Evolutionary conservation across 2,888 invertebrate genomes (phyloP).

Genomic region (Hylaea fasciaria): DNA sequence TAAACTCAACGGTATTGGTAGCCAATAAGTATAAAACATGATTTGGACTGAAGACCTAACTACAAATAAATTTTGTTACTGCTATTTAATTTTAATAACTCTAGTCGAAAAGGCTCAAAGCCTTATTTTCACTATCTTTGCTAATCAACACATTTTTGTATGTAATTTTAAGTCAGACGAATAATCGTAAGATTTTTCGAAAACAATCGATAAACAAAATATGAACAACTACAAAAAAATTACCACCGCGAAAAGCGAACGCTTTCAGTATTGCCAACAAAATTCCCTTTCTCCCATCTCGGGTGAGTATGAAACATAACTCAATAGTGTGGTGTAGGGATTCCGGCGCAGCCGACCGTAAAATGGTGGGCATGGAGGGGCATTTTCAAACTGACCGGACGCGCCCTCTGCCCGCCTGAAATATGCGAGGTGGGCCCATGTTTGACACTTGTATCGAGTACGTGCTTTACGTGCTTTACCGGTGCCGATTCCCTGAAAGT

Average conservation of each 20-base stretch:
- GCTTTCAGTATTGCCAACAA: slow-evolving; percentile 48
- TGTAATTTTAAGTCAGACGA: no score
- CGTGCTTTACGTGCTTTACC: slow-evolving; percentile 25
- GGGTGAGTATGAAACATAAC: slow-evolving; percentile 72
- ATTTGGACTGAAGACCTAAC: no score
- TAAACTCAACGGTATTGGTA: no score
- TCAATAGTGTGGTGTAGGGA: slow-evolving; percentile 73
- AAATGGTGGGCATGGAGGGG: slow-evolving; percentile 77
- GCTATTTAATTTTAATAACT: no score
- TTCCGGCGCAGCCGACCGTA: slow-evolving; percentile 73
- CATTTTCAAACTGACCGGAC: slow-evolving; percentile 78
- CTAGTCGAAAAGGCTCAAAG: no score
- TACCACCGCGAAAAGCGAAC: slow-evolving; percentile 40
- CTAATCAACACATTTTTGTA: no score
- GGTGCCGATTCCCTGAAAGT: slow-evolving; percentile 10
- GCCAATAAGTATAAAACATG: no score
- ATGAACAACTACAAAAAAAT: slow-evolving; percentile 20
- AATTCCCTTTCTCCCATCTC: slow-evolving; percentile 56
- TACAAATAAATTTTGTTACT: no score
- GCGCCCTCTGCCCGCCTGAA: slow-evolving; percentile 56
- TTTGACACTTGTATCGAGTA: slow-evolving; percentile 59
- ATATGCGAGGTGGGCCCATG: slow-evolving; percentile 62
- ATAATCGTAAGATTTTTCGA: no score
- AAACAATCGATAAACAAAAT: slow-evolving; percentile 4
- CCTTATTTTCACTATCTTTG: no score